Base-by-base conservation (phyloP, 2,888 invertebrate genomes). In the Melanostoma scalare region DNA sequence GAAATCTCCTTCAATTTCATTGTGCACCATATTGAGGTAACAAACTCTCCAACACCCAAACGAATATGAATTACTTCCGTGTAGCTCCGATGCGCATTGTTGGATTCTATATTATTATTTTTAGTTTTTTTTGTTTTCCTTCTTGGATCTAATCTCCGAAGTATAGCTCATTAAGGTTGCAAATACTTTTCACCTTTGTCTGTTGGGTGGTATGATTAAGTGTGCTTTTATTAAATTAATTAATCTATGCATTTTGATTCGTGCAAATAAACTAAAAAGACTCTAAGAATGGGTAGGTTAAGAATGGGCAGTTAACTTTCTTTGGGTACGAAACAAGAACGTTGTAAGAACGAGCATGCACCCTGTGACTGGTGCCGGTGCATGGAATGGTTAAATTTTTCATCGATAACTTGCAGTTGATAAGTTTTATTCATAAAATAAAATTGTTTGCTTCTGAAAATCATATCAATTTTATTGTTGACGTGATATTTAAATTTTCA, bases 31-130 rank as follows among this genome's bases (percentile, higher is more conserved):
- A 78, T 60, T 60, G 8, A 33, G 8, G 61, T 40, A 58, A 65
- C 50, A 40, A 50, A 58, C 65, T 46, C 8, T 33, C 10, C 3
- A 42, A 33, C 36, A 35, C 44, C 52, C 48, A 58, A 71, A 40
- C 9, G 60, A 71, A 65, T 73, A 48, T 52, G 38, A 69, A 52
- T 56, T 50, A 77, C 76, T 71, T 77, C 76, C 76, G 76, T 77
- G 69, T 77, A 52, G 68, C 60, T 42, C 10, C 30, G 69, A 56
- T 77, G 76, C 69, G 76, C 69, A 61, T 55, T 61, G 76, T 77
- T 9, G 52, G 10, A 6, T 6, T 20, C 20, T 20, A 20, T 20
- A 20, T 20, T 20, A 20, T 20, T 20, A 20, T 20, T 20, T 20
- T 20, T 20, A 20, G 1, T 20, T 20, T 20, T 20, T 73, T 46